These are phyloP conservation scores for Epizoanthus ramosus DNA, from an alignment of 92 coral and sea anemone species.

Conservation along the genomic window DNA sequence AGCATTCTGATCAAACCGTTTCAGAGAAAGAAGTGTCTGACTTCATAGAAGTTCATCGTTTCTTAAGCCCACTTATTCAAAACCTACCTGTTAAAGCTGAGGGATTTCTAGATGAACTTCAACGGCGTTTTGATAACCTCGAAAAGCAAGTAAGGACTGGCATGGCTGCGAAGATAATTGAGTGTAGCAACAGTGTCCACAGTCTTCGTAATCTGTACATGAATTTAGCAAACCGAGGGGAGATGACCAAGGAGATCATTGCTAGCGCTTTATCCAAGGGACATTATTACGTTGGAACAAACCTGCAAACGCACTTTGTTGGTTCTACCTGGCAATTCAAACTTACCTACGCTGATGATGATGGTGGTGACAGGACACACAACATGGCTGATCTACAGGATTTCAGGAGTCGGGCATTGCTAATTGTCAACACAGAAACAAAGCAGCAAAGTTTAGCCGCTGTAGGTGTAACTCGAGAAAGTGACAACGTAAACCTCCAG, in stretches of 20 bases:
- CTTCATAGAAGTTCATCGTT: constrained; percentile 93
- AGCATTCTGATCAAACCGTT: constrained; percentile 93
- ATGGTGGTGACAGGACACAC: constrained; percentile 18
- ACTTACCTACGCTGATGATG: constrained; percentile 43
- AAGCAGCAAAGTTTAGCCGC: constrained; percentile 49
- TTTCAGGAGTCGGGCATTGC: constrained; percentile 73
- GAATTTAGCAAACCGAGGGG: constrained; percentile 91
- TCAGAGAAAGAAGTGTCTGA: constrained; percentile 88
- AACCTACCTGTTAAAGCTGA: constrained; percentile 49
- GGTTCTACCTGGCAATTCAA: constrained; percentile 50
- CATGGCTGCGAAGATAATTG: constrained; percentile 86
- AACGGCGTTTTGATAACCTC: constrained; percentile 35
- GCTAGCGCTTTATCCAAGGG: constrained; percentile 56
- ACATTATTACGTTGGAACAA: background rate
- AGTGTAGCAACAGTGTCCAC: constrained; percentile 79
- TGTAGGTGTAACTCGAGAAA: constrained; percentile 24
- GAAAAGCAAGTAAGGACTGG: constrained; percentile 35
- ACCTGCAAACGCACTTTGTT: background rate
- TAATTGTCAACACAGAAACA: constrained; percentile 64
- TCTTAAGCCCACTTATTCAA: constrained; percentile 63
- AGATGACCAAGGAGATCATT: constrained; percentile 85
- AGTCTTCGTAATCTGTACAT: constrained; percentile 78
- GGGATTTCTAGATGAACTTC: constrained; percentile 47
- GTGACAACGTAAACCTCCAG: constrained; percentile 42
- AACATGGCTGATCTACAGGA: constrained; percentile 63